Base-by-base conservation (phyloP, 2,888 invertebrate species). In the Trichogramma dendrolimi region DNA sequence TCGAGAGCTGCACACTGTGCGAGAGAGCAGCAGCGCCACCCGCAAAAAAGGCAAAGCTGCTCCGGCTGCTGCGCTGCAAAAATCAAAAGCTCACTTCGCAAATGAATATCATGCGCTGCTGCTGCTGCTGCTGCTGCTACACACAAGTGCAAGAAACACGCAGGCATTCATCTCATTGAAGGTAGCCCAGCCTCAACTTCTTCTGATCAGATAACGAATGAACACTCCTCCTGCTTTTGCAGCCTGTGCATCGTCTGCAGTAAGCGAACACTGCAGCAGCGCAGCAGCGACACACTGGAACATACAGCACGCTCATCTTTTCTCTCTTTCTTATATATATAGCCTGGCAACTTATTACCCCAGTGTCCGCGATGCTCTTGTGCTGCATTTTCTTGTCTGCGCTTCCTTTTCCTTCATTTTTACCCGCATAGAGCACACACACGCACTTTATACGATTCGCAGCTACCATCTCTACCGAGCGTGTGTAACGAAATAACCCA, bases 81-180 rank as follows among this genome's bases (percentile, higher is more conserved):
- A 27, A 27, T 27, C 27, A 27, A 27, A 27, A 27, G 27, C 27
- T 27, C 27, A 27, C 27, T 27, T 27, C 27, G 27, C 27, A 27
- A 27, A 27, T 27, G 27, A 27, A 27, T 27, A 27, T 27, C 27
- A 27, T 27, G 27, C 27, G 2, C 14, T 14, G 14, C 14, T 14
- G 14, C 72, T 72, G 69, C 51, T 10, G 51, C 51, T 6, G 39
- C 38, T 39, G 51, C 51, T 11, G 5, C 49, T 6, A 14, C n/a
- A 6, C 49, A 11, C 74, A 75, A 76, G 77, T 76, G 75, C 27
- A 27, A 27, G 27, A 27, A 27, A 27, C 27, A 27, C 27, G 27
- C 27, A 77, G 74, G 75, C 76, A 77, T 77, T 77, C 76, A 77
- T 77, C 77, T 77, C 77, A 75, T 77, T 77, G 76, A 77, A 76